Percentiles rank a stretch among this genome's conserved stretches.
These are phyloP conservation scores for Drosophila tripunctata DNA, from an alignment of 2,888 invertebrate species.

Conservation along the genomic window DNA sequence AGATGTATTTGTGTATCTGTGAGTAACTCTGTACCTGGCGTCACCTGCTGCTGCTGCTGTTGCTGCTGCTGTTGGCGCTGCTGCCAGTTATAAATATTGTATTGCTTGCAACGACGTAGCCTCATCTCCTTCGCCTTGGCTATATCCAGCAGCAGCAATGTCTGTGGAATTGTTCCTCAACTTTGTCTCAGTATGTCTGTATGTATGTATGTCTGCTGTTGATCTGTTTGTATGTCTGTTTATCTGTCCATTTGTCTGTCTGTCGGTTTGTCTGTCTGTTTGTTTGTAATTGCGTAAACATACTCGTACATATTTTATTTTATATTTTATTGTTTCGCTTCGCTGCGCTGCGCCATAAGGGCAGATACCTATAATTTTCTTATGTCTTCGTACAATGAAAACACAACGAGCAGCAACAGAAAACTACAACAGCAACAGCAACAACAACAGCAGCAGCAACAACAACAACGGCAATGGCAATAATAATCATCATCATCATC, in stretches of 20 bases:
- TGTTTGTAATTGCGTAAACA: slow-evolving; percentile 80
- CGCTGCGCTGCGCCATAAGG: slow-evolving; percentile 79
- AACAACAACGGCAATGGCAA: slow-evolving; percentile 45
- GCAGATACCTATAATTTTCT: slow-evolving; percentile 81
- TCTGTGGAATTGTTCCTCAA: slow-evolving; percentile 27
- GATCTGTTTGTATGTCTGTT: slow-evolving; percentile 34
- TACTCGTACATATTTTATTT: slow-evolving; percentile 81
- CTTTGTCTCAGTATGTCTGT: slow-evolving; percentile 11
- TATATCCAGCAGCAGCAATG: slow-evolving; percentile 3
- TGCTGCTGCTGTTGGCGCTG: slow-evolving; percentile 28
- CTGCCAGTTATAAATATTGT: slow-evolving; percentile 71
- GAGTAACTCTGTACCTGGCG: slow-evolving; percentile 49
- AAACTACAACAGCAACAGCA: slow-evolving; percentile 36
- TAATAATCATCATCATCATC: slow-evolving; percentile 49
- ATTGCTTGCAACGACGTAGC: slow-evolving; percentile 43
- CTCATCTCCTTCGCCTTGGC: slow-evolving; percentile 9
- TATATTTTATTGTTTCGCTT: slow-evolving; percentile 82
- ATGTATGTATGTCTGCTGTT: slow-evolving; percentile 5
- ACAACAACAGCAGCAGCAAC: slow-evolving; percentile 27
- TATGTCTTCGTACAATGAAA: slow-evolving; percentile 78
- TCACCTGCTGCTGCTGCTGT: slow-evolving; percentile 45
- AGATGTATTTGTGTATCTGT: slow-evolving; percentile 37
- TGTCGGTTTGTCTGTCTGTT: slow-evolving; percentile 56
- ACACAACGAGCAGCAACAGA: slow-evolving; percentile 47
- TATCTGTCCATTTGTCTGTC: slow-evolving; percentile 27